Conservation (phyloP, 2,113 vertebrate genomes). For the Zingel zingel region DNA sequence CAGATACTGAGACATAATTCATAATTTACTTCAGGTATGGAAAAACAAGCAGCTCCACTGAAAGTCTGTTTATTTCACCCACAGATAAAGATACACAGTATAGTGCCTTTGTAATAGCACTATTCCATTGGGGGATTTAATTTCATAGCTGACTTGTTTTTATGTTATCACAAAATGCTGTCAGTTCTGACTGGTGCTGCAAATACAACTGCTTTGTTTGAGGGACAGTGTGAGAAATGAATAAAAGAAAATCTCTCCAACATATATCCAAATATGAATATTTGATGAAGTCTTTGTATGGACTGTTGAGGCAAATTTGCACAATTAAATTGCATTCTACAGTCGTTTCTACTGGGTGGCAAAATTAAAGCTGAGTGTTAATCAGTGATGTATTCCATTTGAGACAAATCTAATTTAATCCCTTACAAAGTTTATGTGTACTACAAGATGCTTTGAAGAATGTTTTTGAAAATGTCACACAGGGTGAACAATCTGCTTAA, state of each 20-base stretch:
- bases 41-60: not conserved
- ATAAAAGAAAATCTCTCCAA: not conserved
- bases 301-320: not conserved
- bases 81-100: not conserved
- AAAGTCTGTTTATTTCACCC: slow-evolving; percentile 5
- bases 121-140: slow-evolving; percentile 7
- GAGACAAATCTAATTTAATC: slow-evolving; percentile 29
- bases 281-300: not conserved
- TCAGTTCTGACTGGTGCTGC: not conserved
- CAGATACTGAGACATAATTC: not conserved
- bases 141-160: slow-evolving; percentile 55
- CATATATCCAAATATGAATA: not conserved
- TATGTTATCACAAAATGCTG: slow-evolving; percentile 16
- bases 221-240: not conserved
- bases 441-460: slow-evolving; percentile 6
- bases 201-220: slow-evolving; percentile 2
- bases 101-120: not conserved
- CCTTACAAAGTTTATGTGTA: slow-evolving; percentile 32
- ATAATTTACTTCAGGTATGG: slow-evolving; percentile 1
- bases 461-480: slow-evolving; percentile 44
- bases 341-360: not conserved
- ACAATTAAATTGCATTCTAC: not conserved
- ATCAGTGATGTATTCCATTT: slow-evolving; percentile 26
- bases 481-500: slow-evolving; percentile 56
- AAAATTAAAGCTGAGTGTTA: slow-evolving; percentile 22